Percentiles rank a stretch among this genome's conserved stretches.
These are phyloP conservation scores for Avahi laniger DNA, from an alignment of 2,797 vertebrate genomes.

Conservation along the genomic window DNA sequence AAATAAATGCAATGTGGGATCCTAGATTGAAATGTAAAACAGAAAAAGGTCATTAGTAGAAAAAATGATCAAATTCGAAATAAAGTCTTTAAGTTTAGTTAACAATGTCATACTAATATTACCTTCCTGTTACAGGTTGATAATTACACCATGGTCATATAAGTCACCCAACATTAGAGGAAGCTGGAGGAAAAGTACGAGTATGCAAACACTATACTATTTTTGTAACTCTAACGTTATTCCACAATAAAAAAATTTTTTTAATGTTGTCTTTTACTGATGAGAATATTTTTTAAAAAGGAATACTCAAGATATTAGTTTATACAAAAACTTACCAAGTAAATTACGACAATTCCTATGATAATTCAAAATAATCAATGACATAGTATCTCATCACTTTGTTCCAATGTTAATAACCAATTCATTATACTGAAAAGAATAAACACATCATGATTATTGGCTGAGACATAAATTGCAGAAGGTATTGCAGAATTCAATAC, in stretches of 20 bases:
- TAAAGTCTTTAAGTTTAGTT: not conserved
- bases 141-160: not conserved
- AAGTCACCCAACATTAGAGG: not conserved
- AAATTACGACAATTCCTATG: not conserved
- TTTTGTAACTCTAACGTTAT: constrained; percentile 7
- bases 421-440: not conserved
- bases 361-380: not conserved
- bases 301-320: not conserved
- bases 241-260: not conserved
- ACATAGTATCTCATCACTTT: not conserved
- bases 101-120: not conserved
- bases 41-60: not conserved
- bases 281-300: not conserved
- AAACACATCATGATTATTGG: not conserved
- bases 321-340: not conserved
- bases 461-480: not conserved
- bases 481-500: not conserved
- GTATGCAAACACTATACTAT: not conserved
- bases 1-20: not conserved
- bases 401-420: constrained; percentile 1
- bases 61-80: not conserved
- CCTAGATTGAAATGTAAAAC: not conserved
- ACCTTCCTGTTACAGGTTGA: not conserved
- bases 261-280: not conserved
- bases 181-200: not conserved